Percentiles rank a stretch among this genome's conserved stretches.
phyloP scores from a whole-genome alignment of 1,140 invertebrate species.

The Sminthurides bifidus region DNA sequence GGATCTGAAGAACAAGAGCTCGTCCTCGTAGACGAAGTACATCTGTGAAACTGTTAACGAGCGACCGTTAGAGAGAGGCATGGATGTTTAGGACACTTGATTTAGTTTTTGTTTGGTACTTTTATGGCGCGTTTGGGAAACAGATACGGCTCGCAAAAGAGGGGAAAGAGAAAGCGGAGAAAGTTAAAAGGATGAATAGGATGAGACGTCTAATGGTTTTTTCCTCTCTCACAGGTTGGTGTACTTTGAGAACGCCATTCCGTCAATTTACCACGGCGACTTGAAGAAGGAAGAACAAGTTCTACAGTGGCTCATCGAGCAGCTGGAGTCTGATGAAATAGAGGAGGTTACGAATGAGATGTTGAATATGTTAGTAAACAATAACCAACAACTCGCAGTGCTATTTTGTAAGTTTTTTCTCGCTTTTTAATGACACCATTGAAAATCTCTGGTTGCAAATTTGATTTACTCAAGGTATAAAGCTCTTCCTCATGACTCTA shows the following conservation, averaged over 20 bases:
- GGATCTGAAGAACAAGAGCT: too few species aligned
- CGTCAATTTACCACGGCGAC: constrained; percentile 60
- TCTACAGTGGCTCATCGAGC: constrained; percentile 71
- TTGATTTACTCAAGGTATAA: not conserved
- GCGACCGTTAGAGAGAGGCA: too few species aligned
- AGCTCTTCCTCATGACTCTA: too few species aligned
- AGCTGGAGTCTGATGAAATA: constrained; percentile 77
- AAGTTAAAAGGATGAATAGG: too few species aligned
- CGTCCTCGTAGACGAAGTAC: too few species aligned
- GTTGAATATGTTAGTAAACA: constrained; percentile 78
- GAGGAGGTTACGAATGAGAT: constrained; percentile 90
- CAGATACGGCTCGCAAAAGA: too few species aligned
- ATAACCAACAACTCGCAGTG: constrained; percentile 63
- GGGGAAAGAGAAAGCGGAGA: too few species aligned
- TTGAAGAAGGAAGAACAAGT: constrained; percentile 37
- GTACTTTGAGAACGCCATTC: constrained; percentile 85
- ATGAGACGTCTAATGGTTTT: too few species aligned
- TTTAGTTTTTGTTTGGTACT: too few species aligned
- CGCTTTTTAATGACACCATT: not conserved
- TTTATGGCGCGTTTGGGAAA: too few species aligned
- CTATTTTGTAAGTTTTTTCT: constrained; percentile 23
- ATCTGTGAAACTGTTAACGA: too few species aligned
- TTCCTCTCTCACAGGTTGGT: constrained; percentile 42
- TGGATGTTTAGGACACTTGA: too few species aligned
- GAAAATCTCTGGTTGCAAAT: not conserved